A percentile compares a stretch with the other conserved stretches of the same genome.
Conservation (phyloP, 1,140 invertebrate species). For the Tribolium madens region DNA sequence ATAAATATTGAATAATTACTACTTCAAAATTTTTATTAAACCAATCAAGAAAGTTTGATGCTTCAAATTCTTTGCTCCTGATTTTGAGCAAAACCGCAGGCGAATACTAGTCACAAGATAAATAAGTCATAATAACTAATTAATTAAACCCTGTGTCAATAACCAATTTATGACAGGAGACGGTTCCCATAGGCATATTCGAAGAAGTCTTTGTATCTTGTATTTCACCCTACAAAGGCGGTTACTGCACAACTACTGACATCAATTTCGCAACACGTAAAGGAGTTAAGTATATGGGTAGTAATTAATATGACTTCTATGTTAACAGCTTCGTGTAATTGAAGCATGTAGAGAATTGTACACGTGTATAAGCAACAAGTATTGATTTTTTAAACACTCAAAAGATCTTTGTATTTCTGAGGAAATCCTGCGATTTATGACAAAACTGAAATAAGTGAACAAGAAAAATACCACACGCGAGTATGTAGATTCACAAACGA, state of each 20-base stretch:
- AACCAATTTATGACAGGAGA: constrained; percentile 4
- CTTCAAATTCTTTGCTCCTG: too few species aligned
- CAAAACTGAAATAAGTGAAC: too few species aligned
- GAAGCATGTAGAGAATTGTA: background rate
- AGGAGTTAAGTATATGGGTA: background rate
- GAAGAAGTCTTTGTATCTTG: background rate
- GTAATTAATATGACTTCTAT: constrained; percentile 10
- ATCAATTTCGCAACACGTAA: constrained; percentile 1
- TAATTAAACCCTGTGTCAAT: background rate
- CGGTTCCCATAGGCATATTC: background rate
- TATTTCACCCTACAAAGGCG: background rate
- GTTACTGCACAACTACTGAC: background rate
- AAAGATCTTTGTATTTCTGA: background rate
- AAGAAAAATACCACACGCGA: too few species aligned
- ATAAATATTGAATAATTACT: constrained; percentile 6
- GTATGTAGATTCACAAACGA: too few species aligned
- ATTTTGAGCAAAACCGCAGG: too few species aligned
- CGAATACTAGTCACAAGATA: too few species aligned
- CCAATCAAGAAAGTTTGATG: background rate
- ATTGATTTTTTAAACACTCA: background rate
- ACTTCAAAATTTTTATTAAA: constrained; percentile 9
- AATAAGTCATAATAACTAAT: background rate
- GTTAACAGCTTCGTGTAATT: background rate
- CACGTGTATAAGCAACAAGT: background rate
- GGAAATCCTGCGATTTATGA: background rate